These are phyloP conservation scores for Centropristis striata DNA, from an alignment of 2,113 vertebrate genomes.

Conservation along the genomic window DNA sequence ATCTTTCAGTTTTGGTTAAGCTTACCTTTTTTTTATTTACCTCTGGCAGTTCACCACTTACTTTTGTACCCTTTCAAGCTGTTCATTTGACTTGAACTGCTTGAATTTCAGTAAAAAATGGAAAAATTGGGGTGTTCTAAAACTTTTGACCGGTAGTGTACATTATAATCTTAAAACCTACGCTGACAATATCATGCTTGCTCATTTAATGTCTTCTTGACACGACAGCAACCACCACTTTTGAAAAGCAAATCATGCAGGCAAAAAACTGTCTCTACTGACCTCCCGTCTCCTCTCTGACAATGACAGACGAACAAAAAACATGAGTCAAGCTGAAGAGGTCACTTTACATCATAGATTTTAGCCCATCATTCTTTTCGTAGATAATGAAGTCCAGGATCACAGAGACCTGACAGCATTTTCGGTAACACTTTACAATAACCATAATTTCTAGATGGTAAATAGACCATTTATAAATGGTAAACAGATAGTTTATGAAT, in stretches of 20 bases:
- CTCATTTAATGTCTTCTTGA: conserved; percentile 16
- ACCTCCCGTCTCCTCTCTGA: conserved; percentile 7
- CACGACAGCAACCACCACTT: conserved; percentile 19
- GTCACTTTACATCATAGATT: conserved; percentile 5
- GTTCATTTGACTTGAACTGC: too few relatives aligned
- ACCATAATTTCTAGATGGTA: too few relatives aligned
- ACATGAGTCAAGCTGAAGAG: neutral
- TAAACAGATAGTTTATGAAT: too few relatives aligned
- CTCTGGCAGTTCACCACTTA: too few relatives aligned
- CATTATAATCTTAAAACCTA: neutral
- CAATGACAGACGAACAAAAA: conserved; percentile 7
- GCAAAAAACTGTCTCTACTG: neutral
- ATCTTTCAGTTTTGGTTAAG: too few relatives aligned
- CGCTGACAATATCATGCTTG: conserved; percentile 23
- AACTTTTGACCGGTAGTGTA: too few relatives aligned
- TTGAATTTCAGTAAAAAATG: too few relatives aligned
- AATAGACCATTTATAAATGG: too few relatives aligned
- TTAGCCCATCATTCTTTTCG: neutral
- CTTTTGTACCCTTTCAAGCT: too few relatives aligned
- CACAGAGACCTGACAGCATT: neutral
- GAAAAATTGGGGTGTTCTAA: too few relatives aligned
- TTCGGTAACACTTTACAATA: too few relatives aligned
- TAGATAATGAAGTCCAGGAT: conserved; percentile 9
- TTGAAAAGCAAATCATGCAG: conserved; percentile 48
- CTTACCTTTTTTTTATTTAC: too few relatives aligned